Evolutionary conservation across 2,888 invertebrate species (phyloP), one percentile per base, ranked within the genome.

Genomic region (Aelia acuminata): DNA sequence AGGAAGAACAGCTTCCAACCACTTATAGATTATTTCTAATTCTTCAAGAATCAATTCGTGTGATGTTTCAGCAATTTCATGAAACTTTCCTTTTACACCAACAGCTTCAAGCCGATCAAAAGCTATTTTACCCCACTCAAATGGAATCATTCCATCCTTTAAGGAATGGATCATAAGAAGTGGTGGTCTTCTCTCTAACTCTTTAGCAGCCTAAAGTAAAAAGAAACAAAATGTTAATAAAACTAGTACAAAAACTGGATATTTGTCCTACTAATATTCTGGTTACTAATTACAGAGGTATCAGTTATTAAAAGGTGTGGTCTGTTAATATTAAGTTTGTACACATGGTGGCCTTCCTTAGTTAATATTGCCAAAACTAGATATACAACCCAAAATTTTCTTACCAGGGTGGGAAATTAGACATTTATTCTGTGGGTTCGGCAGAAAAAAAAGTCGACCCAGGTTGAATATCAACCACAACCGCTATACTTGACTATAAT

Each of bases 91-190:
- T 49, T 85, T 18, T 20, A 85, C 85, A 13, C 85, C 85, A 53
- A 85, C 49, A 20, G 31, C 53, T 53, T 85, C 53, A 26, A 85
- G 85, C 50, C 53, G 43, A 22, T 85, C 85, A 35, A 48, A 85
- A 53, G 49, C 85, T 49, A 49, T 20, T 53, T 49, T 85, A 39
- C 49, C 85, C 85, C 85, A 85, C 3, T 49, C 49, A 22, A 50
- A 49, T 22, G 49, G 49, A 35, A 85, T 85, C 26, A 85, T 39
- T 26, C 47, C 85, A 85, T 85, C 85, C 49, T 85, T 85, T 26
- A 11, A 22, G 1, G 49, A 49, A 53, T 85, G 85, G 22, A 53
- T 11, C 85, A 85, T 85, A 49, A 49, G 49, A 49, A 85, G 85
- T 0, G 15, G 49, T 47, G 85, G 85, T 49, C 20, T 49, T 35